These are phyloP conservation scores for Zaprionus lachaisei DNA, from an alignment of 1,140 invertebrate genomes.

Conservation along the genomic window DNA sequence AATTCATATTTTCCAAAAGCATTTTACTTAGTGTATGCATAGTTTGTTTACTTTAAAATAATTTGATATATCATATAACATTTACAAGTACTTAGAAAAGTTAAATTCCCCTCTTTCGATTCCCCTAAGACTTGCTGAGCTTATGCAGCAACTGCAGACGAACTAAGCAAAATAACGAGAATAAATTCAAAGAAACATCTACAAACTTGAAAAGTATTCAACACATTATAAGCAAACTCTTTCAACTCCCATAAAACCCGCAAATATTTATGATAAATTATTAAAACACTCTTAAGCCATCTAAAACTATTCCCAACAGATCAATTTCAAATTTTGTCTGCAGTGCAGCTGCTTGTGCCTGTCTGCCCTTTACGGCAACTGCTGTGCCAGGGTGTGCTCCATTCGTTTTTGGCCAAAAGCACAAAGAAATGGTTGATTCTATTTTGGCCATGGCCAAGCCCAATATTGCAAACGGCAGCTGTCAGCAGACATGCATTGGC, in stretches of 20 bases:
- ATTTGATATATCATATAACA: background rate
- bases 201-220: background rate
- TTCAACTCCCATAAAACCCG: background rate
- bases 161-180: background rate
- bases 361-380: background rate
- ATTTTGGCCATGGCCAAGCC: slow-evolving; percentile 59
- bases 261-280: background rate
- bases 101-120: background rate
- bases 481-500: slow-evolving; percentile 51
- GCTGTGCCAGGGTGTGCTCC: slow-evolving; percentile 23
- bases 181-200: background rate
- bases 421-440: slow-evolving; percentile 21
- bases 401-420: slow-evolving; percentile 18
- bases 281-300: background rate
- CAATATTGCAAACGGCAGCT: slow-evolving; percentile 62
- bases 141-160: too few species aligned
- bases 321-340: slow-evolving; percentile 1
- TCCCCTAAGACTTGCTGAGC: background rate
- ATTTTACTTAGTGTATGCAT: too few species aligned
- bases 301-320: background rate
- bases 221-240: background rate
- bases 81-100: background rate
- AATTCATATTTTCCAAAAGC: too few species aligned
- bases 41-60: background rate
- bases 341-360: background rate